Base-by-base conservation (phyloP, 2,888 invertebrate species). In the Drosophila multiciliata region DNA sequence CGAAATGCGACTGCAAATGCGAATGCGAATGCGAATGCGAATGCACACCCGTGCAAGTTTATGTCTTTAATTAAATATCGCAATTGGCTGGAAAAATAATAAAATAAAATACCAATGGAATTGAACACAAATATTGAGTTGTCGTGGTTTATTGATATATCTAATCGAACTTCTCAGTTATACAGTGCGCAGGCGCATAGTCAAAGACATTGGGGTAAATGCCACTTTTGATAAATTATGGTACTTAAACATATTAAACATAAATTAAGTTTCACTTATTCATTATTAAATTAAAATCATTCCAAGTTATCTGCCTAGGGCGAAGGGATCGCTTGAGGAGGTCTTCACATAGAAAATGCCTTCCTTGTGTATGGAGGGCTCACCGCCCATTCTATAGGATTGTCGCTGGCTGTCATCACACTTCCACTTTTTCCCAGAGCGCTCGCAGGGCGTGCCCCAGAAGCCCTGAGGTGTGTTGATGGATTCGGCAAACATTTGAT, bases 401-500 rank as follows among this genome's bases (percentile, higher is more conserved):
- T 78, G 83, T 0, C 83, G 80, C 54, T 78, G 77, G 48, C 64
- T 74, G 48, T 86, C 73, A 54, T 90, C 82, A 52, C 91, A 92
- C 42, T 91, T 66, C 91, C 90, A 92, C 40, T 82, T 74, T 11
- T 71, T 61, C 0, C 77, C 38, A 1, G 79, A 72, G 1, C 84
- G 80, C 2, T 61, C 49, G 38, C 91, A 92, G n/a, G 83, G 87
- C 5, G 89, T 82, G 26, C 92, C 92, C 89, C 89, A 91, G 70
- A 91, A 92, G n/a, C 92, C 92, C 5, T 69, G 23, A 0, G 81
- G 65, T 0, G 91, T 83, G 9, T 82, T 88, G 9, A 92, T 89
- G 6, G 92, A 92, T 66, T 92, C 92, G 45, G 91, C 91, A 60
- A 91, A 92, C 90, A 91, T 91, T 71, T 87, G 82, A 55, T 92